phyloP scores from a whole-genome alignment of 2,888 invertebrate genomes.

The Steinernema hermaphroditum region DNA sequence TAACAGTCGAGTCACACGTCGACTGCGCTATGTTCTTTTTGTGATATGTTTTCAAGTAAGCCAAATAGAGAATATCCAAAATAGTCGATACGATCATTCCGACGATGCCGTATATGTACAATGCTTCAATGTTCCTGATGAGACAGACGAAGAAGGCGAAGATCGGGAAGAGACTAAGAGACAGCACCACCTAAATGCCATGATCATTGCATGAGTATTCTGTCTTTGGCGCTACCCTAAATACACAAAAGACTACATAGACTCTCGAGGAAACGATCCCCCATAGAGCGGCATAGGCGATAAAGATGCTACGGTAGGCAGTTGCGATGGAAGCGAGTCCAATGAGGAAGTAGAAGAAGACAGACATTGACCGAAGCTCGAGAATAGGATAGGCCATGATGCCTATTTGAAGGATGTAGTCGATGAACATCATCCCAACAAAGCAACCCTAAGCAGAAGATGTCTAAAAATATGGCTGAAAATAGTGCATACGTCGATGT shows the following conservation, averaged over 20 bases:
- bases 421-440: background rate
- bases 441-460: slow-evolving; percentile 10
- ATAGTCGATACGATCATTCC: slow-evolving; percentile 5
- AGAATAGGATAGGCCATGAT: background rate
- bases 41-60: slow-evolving; percentile 2
- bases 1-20: background rate
- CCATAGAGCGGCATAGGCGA: background rate
- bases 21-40: background rate
- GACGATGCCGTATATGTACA: slow-evolving; percentile 17
- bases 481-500: background rate
- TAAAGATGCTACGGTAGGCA: background rate
- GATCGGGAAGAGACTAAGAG: background rate
- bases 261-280: background rate
- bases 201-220: background rate
- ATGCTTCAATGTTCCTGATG: background rate
- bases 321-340: background rate
- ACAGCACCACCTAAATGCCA: background rate
- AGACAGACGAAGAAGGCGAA: slow-evolving; percentile 16
- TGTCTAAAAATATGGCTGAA: background rate
- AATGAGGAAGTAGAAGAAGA: slow-evolving; percentile 11
- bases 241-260: background rate
- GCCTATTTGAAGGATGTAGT: slow-evolving; percentile 2
- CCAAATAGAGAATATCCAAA: slow-evolving; percentile 2
- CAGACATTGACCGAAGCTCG: background rate
- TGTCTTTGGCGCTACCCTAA: background rate